A percentile compares a stretch with the other conserved stretches of the same genome.
These are phyloP conservation scores for Menidia beryllina DNA, from an alignment of 2,113 vertebrate species.

Conservation along the genomic window DNA sequence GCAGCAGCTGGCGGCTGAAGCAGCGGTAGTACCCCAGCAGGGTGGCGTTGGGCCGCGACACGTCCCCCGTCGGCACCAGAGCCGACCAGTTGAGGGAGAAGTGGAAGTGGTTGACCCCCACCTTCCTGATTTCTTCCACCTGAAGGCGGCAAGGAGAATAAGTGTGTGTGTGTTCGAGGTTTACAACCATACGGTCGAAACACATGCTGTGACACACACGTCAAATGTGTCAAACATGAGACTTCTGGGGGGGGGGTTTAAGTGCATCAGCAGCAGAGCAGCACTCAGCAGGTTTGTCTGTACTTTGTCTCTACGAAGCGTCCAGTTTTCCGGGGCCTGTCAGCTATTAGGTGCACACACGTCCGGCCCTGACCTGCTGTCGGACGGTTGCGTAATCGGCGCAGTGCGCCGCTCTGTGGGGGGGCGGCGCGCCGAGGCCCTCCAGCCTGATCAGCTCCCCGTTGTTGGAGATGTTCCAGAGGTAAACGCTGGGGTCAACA, in stretches of 20 bases:
- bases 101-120: slow-evolving; percentile 89
- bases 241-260: too few species aligned
- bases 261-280: too few species aligned
- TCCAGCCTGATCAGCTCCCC: slow-evolving; percentile 88
- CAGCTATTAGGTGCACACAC: too few species aligned
- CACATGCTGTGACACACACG: too few species aligned
- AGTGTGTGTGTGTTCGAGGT: neutral
- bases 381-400: slow-evolving; percentile 88
- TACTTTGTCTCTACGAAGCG: too few species aligned
- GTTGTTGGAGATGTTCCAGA: slow-evolving; percentile 90
- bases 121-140: slow-evolving; percentile 83
- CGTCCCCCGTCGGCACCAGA: slow-evolving; percentile 87
- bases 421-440: slow-evolving; percentile 70
- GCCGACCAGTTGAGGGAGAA: slow-evolving; percentile 94
- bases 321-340: too few species aligned
- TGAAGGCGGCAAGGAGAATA: slow-evolving; percentile 6
- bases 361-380: slow-evolving; percentile 78
- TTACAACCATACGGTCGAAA: too few species aligned
- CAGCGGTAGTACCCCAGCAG: slow-evolving; percentile 91
- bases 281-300: too few species aligned
- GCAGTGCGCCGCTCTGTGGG: slow-evolving; percentile 81
- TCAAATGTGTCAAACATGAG: too few species aligned
- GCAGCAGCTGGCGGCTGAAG: slow-evolving; percentile 87
- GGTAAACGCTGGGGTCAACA: slow-evolving; percentile 88
- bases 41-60: slow-evolving; percentile 84